Evolutionary conservation across 2,888 invertebrate genomes (phyloP), one percentile per base, ranked within the genome.

Genomic region (Hybos culiciformis): DNA sequence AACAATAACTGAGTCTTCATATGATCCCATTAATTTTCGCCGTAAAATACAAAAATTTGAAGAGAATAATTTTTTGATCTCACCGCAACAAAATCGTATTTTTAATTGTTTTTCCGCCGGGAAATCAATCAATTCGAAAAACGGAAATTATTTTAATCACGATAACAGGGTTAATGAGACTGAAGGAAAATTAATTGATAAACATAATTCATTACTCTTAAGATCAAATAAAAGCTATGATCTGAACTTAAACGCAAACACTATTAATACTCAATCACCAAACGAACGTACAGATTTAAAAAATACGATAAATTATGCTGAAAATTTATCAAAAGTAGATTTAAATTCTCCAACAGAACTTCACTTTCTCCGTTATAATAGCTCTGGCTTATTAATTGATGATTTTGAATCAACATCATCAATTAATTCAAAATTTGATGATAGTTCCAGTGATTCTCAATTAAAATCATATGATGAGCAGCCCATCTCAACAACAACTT

Each of bases 11-110:
- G 24, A 20, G n/a, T 36, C 45, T 7, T 41, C 39, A 9, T 54
- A 55, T 44, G 54, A 57, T 50, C 54, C 57, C n/a, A 47, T 49
- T 12, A 53, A 52, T 37, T 57, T 58, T 46, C 53, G 53, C 19
- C 51, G 53, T 14, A 56, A 56, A 50, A 39, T 56, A 20, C 52
- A 56, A 45, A 53, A 49, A 39, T 56, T 57, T 43, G 56, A 56
- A 48, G 50, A 51, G 42, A 53, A 54, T 46, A 47, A 46, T 34
- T 37, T 52, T 21, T 34, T 50, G 23, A 46, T 46, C 8, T 5
- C 11, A 43, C 39, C 36, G 34, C 44, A 46, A 38, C 39, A 53
- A 52, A 34, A 11, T 19, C 15, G 14, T 9, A 46, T 56, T 44
- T 53, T 57, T 37, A 53, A 51, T 46, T 57, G 57, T 46, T 56